A percentile compares a stretch with the other conserved stretches of the same genome.
Conservation (phyloP, 2,113 vertebrate genomes). For the Hyaena hyaena region DNA sequence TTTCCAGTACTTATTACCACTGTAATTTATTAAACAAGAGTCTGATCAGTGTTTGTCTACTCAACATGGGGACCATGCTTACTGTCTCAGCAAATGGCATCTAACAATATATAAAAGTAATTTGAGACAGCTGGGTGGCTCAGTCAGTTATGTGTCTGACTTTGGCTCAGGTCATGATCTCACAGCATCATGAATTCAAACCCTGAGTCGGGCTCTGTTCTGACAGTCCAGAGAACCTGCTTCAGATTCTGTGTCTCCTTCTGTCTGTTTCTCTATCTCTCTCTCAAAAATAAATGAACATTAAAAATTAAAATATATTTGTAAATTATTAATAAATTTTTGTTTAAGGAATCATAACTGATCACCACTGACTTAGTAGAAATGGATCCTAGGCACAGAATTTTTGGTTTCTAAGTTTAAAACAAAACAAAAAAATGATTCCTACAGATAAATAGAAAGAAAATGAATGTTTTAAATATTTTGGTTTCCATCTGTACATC, state of each 20-base stretch:
- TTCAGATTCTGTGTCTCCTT: no score
- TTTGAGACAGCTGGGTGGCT: no score
- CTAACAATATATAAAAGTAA: not conserved
- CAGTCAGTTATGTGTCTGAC: no score
- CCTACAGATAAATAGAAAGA: not conserved
- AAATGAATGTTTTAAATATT: slow-evolving; percentile 36
- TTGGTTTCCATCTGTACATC: not conserved
- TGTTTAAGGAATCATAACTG: not conserved
- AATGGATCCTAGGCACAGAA: not conserved
- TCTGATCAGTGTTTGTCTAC: not conserved
- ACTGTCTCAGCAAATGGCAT: not conserved
- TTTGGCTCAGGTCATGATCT: no score
- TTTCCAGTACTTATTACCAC: not conserved
- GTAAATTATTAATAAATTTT: not conserved
- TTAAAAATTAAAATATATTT: no score
- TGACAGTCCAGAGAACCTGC: no score
- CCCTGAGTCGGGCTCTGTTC: no score
- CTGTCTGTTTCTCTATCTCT: no score
- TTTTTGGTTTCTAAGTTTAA: not conserved
- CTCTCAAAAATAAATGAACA: no score
- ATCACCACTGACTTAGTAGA: not conserved
- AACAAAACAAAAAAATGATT: not conserved
- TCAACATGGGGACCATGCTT: not conserved
- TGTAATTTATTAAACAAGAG: not conserved
- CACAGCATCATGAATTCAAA: no score